phyloP scores from a whole-genome alignment of 2,888 invertebrate species.

The Latrodectus hesperus region DNA sequence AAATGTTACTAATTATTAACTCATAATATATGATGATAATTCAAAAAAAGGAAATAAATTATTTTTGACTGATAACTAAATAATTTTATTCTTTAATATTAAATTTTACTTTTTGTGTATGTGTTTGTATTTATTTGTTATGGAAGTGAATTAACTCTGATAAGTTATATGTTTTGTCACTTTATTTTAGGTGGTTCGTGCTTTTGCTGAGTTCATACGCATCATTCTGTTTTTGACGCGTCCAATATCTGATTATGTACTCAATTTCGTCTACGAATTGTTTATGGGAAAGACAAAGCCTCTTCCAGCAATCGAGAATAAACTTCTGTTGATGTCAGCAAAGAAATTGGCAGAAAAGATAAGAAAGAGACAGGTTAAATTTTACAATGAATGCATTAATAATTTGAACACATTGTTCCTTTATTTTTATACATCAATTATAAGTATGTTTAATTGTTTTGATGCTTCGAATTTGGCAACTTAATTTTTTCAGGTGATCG shows the following conservation, averaged over 20 bases:
- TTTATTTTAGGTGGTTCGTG: conserved; percentile 15
- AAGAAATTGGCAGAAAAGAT: conserved; percentile 74
- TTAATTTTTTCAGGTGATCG: neutral
- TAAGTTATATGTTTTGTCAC: neutral
- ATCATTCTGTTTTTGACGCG: conserved; percentile 23
- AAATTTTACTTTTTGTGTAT: no score
- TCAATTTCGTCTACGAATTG: conserved; percentile 20
- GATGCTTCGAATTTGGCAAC: neutral
- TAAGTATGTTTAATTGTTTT: neutral
- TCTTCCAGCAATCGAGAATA: conserved; percentile 73
- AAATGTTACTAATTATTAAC: no score
- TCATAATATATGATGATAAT: no score
- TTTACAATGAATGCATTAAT: neutral
- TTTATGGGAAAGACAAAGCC: conserved; percentile 24
- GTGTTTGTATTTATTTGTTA: no score
- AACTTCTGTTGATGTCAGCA: conserved; percentile 74
- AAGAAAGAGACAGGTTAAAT: conserved; percentile 73
- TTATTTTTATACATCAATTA: neutral
- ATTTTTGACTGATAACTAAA: no score
- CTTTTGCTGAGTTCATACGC: conserved; percentile 13
- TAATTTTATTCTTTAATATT: no score
- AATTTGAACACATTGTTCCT: neutral
- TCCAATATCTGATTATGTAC: conserved; percentile 25
- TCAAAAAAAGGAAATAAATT: no score
- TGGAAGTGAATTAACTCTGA: no score